Conservation (phyloP, 2,888 invertebrate genomes). For the Melinopterus prodromus region DNA sequence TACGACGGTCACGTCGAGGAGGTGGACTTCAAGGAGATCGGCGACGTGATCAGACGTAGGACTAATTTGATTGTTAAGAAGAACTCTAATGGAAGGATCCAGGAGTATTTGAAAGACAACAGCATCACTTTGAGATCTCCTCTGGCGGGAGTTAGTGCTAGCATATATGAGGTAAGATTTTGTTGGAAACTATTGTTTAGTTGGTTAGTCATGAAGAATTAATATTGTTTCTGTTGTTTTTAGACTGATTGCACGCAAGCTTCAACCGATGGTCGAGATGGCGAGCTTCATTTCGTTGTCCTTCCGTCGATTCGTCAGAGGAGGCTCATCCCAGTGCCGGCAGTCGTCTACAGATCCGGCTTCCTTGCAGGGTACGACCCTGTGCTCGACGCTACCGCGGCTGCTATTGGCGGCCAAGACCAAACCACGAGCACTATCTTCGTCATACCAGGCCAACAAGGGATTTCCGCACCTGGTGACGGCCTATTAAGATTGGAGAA, state of each 20-base stretch:
- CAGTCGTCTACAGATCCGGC: conserved; percentile 78
- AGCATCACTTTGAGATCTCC: conserved; percentile 78
- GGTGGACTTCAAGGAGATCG: conserved; percentile 82
- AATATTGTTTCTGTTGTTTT: conserved; percentile 53
- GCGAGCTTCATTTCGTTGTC: conserved; percentile 87
- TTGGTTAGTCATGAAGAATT: neutral
- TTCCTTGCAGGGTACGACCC: conserved; percentile 89
- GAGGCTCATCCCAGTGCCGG: conserved; percentile 83
- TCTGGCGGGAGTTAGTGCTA: conserved; percentile 81
- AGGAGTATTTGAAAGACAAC: conserved; percentile 79
- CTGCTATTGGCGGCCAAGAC: conserved; percentile 76
- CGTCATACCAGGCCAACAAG: conserved; percentile 87
- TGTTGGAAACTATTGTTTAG: neutral
- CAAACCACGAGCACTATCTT: conserved; percentile 81
- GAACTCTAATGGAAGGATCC: conserved; percentile 78
- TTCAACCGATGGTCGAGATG: conserved; percentile 80
- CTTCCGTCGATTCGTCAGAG: conserved; percentile 81
- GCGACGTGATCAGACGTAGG: conserved; percentile 81
- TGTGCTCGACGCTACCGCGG: conserved; percentile 82
- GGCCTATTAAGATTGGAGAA: conserved; percentile 79
- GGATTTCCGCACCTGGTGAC: conserved; percentile 80
- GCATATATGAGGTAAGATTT: conserved; percentile 75
- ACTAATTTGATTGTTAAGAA: conserved; percentile 83
- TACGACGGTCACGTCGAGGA: conserved; percentile 89
- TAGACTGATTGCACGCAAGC: conserved; percentile 82